These are phyloP conservation scores for Helicoverpa zea DNA, from an alignment of 1,140 invertebrate species.

Conservation along the genomic window DNA sequence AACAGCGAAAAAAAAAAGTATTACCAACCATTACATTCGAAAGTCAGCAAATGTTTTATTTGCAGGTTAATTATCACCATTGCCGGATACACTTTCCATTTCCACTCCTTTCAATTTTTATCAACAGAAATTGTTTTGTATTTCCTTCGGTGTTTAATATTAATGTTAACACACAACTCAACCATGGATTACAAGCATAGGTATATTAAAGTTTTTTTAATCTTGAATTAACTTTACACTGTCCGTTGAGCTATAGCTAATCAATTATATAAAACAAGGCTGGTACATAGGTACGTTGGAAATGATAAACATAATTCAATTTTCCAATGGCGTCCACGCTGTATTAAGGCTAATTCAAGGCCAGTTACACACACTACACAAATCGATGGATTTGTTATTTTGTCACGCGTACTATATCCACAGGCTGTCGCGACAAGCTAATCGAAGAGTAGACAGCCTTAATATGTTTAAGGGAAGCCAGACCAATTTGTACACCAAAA, in stretches of 20 bases:
- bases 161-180: background rate
- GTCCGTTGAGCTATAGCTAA: too few relatives aligned
- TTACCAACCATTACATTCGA: slow-evolving; percentile 57
- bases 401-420: slow-evolving; percentile 16
- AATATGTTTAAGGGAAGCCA: slow-evolving; percentile 2
- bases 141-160: background rate
- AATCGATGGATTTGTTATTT: slow-evolving; percentile 42
- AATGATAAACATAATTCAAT: slow-evolving; percentile 22
- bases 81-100: slow-evolving; percentile 75
- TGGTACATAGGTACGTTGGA: background rate
- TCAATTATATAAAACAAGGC: background rate
- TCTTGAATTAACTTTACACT: too few relatives aligned
- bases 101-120: slow-evolving; percentile 59
- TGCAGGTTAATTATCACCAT: slow-evolving; percentile 69
- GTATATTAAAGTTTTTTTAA: background rate
- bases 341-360: slow-evolving; percentile 42
- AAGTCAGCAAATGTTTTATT: slow-evolving; percentile 70
- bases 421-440: slow-evolving; percentile 26
- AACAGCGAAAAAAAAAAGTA: slow-evolving; percentile 41
- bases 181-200: background rate
- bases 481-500: slow-evolving; percentile 11
- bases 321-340: slow-evolving; percentile 20
- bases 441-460: slow-evolving; percentile 8
- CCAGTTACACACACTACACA: slow-evolving; percentile 8
- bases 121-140: slow-evolving; percentile 20